Evolutionary conservation across 2,888 invertebrate species (phyloP).

Genomic region (Calameuta pallipes): DNA sequence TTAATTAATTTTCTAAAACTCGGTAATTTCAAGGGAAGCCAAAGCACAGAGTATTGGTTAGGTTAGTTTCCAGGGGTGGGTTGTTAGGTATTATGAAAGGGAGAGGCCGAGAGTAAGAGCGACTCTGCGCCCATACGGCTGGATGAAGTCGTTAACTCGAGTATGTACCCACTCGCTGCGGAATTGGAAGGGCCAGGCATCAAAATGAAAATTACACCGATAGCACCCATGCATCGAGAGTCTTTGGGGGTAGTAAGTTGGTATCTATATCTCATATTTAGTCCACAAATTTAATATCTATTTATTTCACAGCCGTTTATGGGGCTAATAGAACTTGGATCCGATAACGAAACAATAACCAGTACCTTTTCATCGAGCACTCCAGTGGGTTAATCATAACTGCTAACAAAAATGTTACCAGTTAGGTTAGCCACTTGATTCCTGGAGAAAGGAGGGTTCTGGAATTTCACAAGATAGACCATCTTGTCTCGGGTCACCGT

Average conservation of each 20-base stretch:
- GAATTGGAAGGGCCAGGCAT: slow-evolving; percentile 19
- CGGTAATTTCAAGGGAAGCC: neutral
- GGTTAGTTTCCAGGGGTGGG: neutral
- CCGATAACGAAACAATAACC: neutral
- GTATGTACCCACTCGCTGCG: slow-evolving; percentile 48
- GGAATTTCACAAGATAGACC: neutral
- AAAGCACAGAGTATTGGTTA: neutral
- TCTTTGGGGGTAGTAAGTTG: neutral
- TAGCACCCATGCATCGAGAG: slow-evolving; percentile 14
- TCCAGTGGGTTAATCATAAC: neutral
- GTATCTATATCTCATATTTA: neutral
- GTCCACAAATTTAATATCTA: neutral
- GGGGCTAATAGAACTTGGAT: neutral
- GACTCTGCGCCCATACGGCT: slow-evolving; percentile 16
- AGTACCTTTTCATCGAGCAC: neutral
- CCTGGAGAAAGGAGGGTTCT: neutral
- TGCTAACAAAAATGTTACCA: neutral
- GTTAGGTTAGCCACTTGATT: neutral
- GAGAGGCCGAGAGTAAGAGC: neutral
- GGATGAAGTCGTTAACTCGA: slow-evolving; percentile 57
- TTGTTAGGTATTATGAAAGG: neutral
- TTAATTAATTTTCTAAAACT: slow-evolving; percentile 40
- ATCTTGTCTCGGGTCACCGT: neutral
- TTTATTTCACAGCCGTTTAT: neutral
- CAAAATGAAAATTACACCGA: slow-evolving; percentile 50